phyloP scores from a whole-genome alignment of 2,797 vertebrate species.

The Chrysocyon brachyurus region DNA sequence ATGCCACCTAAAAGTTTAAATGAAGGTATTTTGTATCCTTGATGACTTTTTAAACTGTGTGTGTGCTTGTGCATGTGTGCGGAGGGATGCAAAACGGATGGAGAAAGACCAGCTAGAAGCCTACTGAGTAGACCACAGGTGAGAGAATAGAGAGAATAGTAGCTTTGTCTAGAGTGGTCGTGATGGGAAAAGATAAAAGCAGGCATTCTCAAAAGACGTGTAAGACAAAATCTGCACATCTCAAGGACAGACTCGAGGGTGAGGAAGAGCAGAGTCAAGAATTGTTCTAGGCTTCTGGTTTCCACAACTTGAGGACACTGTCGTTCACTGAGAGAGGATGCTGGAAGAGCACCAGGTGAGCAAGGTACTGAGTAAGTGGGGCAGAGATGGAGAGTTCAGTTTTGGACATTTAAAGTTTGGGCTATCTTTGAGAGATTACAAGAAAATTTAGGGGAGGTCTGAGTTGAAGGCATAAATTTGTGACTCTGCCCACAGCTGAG shows the following conservation, averaged over 20 bases:
- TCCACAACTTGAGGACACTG: neutral
- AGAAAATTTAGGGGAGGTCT: neutral
- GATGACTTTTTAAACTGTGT: neutral
- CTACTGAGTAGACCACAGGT: no score
- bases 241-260: neutral
- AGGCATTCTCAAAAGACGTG: neutral
- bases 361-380: rapidly evolving
- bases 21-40: neutral
- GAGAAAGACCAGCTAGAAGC: neutral
- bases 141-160: neutral
- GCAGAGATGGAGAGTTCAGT: neutral
- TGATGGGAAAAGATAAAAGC: neutral
- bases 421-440: neutral
- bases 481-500: neutral
- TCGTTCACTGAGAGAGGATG: neutral
- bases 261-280: neutral
- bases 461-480: neutral
- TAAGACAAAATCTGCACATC: neutral
- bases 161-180: neutral
- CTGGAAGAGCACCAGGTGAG: neutral
- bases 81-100: neutral
- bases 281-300: neutral
- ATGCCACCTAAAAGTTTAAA: neutral
- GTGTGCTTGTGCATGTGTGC: neutral
- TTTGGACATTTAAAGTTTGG: neutral